Conservation (phyloP, 2,888 invertebrate genomes). For the Rhagonycha lutea region DNA sequence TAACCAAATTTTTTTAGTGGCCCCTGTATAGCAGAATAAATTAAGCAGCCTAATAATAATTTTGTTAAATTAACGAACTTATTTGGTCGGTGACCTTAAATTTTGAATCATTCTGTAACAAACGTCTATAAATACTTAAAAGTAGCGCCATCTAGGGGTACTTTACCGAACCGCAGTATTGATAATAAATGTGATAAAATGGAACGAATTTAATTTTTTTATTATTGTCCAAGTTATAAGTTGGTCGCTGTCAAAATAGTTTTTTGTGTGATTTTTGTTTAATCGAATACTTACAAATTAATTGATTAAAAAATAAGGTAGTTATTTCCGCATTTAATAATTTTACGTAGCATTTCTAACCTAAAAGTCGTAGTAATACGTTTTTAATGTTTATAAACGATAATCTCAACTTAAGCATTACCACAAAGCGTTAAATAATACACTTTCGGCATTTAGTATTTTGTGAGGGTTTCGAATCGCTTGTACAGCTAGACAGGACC, state of each 20-base stretch:
- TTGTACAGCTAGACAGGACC: not conserved
- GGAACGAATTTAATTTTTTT: not conserved
- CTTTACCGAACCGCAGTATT: not conserved
- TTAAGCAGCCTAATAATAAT: not conserved
- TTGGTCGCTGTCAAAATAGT: slow-evolving; percentile 6
- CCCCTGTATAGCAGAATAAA: not conserved
- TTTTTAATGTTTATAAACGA: not conserved
- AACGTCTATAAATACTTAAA: not conserved
- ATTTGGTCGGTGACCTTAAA: not conserved
- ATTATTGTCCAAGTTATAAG: not conserved
- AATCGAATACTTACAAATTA: not conserved
- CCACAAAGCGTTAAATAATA: not conserved
- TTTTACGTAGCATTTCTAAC: not conserved
- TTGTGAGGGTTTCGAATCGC: not conserved
- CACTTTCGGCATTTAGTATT: not conserved
- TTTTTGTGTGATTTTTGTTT: slow-evolving; percentile 8
- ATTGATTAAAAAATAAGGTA: not conserved
- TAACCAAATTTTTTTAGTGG: not conserved
- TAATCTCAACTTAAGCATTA: not conserved
- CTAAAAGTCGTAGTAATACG: not conserved
- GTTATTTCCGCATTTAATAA: not conserved
- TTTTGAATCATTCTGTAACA: not conserved
- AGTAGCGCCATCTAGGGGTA: not conserved
- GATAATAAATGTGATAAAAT: not conserved
- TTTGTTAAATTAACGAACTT: not conserved